Evolutionary conservation across 1,140 invertebrate genomes (phyloP).

Genomic region (Cotesia glomerata): DNA sequence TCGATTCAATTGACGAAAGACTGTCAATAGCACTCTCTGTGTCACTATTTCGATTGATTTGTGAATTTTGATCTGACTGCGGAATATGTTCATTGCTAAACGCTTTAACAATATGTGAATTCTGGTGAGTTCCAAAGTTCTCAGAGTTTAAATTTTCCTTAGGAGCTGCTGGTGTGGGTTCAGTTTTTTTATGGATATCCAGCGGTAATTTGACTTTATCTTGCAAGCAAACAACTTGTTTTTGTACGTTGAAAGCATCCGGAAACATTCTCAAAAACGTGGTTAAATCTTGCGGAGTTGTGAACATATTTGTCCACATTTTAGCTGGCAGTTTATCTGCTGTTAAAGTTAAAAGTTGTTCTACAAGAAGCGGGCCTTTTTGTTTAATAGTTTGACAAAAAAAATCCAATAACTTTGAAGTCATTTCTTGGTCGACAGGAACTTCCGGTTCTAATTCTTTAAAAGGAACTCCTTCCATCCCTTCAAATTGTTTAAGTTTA

Average conservation of each 20-base stretch:
- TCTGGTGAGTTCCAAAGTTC: not conserved
- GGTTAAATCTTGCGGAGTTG: slow-evolving; percentile 82
- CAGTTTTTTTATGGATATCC: slow-evolving; percentile 46
- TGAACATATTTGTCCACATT: slow-evolving; percentile 82
- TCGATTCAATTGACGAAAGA: slow-evolving; percentile 39
- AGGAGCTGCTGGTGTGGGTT: slow-evolving; percentile 35
- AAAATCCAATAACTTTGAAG: slow-evolving; percentile 78
- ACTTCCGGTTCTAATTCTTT: slow-evolving; percentile 70
- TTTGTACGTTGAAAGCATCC: slow-evolving; percentile 88
- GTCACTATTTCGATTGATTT: slow-evolving; percentile 27
- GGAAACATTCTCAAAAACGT: slow-evolving; percentile 90
- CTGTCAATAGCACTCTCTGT: slow-evolving; percentile 19
- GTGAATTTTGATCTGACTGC: slow-evolving; percentile 40
- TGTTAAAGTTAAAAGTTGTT: slow-evolving; percentile 83
- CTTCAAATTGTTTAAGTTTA: slow-evolving; percentile 71
- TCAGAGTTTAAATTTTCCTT: slow-evolving; percentile 41
- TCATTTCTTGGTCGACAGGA: slow-evolving; percentile 81
- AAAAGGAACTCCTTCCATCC: slow-evolving; percentile 60
- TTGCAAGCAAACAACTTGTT: slow-evolving; percentile 83
- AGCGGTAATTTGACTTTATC: slow-evolving; percentile 66
- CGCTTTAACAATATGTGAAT: not conserved
- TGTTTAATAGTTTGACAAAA: slow-evolving; percentile 78
- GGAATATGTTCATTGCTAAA: slow-evolving; percentile 22
- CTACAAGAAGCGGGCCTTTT: slow-evolving; percentile 81
- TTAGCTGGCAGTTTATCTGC: slow-evolving; percentile 79